Base-by-base conservation (phyloP, 2,113 vertebrate species). In the Lipophrys pholis region DNA sequence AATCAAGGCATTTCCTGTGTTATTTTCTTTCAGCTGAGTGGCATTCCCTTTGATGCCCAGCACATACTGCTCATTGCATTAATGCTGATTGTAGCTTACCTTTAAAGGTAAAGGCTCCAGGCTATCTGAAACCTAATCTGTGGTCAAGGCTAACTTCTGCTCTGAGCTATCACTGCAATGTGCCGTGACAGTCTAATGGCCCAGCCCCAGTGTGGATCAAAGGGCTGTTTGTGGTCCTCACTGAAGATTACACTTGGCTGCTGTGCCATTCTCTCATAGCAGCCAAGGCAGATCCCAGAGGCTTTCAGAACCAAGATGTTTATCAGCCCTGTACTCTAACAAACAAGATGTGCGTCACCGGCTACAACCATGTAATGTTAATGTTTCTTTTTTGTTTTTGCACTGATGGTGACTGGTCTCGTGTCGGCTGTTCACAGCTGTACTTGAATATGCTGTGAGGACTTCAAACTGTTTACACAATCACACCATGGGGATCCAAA, bases 71-170 rank as follows among this genome's bases (percentile, higher is more conserved):
- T 73, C 59, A 43, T 50, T 73, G 61, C 73, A 71, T 73, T 70
- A 36, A 57, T 52, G 63, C 46, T 66, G 72, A 87, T 67, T 78
- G 79, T 21, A 35, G 40, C 30, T 69, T 82, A 90, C 79, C 74
- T 83, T 82, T 87, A 86, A 83, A 84, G 88, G 86, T 87, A 86
- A 83, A 66, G 52, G 69, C 83, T 73, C 1, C 0, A 35, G 63
- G 81, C 81, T 72, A 91, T 91, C 87, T 50, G 63, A 53, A 65
- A 43, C 80, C 66, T 35, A 30, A 89, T 91, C 88, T 83, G 78
- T 76, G 72, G 90, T 90, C 89, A 87, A 83, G 86, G 86, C 42
- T 75, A 68, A 90, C 87, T 87, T 87, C 83, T 79, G 78, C 86
- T 88, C 67, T 72, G 78, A 82, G 76, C 81, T 89, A 86, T 89